These are phyloP conservation scores for Coreius guichenoti DNA, from an alignment of 2,797 vertebrate species.

Conservation along the genomic window DNA sequence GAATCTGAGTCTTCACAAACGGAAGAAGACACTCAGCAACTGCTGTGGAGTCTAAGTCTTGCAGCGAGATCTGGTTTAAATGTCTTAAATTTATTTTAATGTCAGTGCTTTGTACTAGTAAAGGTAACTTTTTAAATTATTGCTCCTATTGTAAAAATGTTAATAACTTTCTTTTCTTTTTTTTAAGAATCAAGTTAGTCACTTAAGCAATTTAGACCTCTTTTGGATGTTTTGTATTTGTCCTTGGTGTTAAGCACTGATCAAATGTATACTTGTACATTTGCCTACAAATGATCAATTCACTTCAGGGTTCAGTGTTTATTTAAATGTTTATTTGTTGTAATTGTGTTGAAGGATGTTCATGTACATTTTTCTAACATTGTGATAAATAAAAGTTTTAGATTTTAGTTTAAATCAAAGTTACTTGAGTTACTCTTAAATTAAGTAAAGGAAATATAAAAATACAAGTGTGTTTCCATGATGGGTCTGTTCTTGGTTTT, in stretches of 20 bases:
- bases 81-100: constrained; percentile 1
- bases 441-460: constrained; percentile 54
- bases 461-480: constrained; percentile 57
- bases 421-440: too few relatives aligned
- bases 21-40: constrained; percentile 61
- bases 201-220: constrained; percentile 10
- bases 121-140: neutral
- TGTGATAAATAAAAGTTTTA: constrained; percentile 51
- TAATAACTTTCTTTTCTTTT: neutral
- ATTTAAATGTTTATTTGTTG: constrained; percentile 22
- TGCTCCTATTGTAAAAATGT: neutral
- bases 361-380: constrained; percentile 9
- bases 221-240: neutral
- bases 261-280: constrained; percentile 31
- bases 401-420: neutral
- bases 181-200: neutral
- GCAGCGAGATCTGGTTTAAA: neutral
- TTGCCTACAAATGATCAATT: constrained; percentile 30
- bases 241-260: constrained; percentile 18
- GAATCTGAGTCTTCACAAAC: constrained; percentile 62
- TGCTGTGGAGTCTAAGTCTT: constrained; percentile 70
- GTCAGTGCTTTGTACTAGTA: neutral
- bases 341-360: constrained; percentile 13
- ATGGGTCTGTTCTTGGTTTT: constrained; percentile 52
- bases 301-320: constrained; percentile 51